Conservation (phyloP, 1,140 invertebrate species). For the Bombus turneri region DNA sequence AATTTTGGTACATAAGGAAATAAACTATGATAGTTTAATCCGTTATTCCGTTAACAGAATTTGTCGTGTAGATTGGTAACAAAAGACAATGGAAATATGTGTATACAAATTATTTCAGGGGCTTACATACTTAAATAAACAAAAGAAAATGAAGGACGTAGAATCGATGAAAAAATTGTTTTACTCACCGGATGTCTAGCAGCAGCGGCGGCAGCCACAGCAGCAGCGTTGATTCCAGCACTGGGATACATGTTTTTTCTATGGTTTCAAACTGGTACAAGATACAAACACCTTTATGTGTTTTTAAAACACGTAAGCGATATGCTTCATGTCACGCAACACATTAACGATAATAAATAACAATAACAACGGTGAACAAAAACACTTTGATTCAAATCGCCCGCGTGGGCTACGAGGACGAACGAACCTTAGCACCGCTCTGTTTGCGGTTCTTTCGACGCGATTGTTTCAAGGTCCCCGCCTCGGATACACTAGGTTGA, state of each 20-base stretch:
- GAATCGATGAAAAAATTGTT: neutral
- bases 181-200: conserved; percentile 85
- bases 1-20: neutral
- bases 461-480: conserved; percentile 60
- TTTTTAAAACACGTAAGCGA: conserved; percentile 22
- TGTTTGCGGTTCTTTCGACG: conserved; percentile 53
- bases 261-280: conserved; percentile 13
- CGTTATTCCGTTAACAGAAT: neutral
- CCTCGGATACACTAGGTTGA: conserved; percentile 42
- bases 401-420: conserved; percentile 54
- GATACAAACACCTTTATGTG: conserved; percentile 27
- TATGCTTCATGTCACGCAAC: conserved; percentile 51
- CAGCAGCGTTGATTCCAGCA: conserved; percentile 85
- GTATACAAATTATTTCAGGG: neutral
- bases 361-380: conserved; percentile 31
- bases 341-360: conserved; percentile 41
- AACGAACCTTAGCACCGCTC: conserved; percentile 53
- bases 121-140: too few species aligned
- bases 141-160: neutral
- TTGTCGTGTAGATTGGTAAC: neutral
- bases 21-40: neutral
- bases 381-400: conserved; percentile 37
- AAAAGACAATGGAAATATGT: neutral
- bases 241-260: conserved; percentile 83
- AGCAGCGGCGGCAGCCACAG: conserved; percentile 84